phyloP scores from a whole-genome alignment of 2,888 invertebrate species.

The Adelphocoris suturalis region DNA sequence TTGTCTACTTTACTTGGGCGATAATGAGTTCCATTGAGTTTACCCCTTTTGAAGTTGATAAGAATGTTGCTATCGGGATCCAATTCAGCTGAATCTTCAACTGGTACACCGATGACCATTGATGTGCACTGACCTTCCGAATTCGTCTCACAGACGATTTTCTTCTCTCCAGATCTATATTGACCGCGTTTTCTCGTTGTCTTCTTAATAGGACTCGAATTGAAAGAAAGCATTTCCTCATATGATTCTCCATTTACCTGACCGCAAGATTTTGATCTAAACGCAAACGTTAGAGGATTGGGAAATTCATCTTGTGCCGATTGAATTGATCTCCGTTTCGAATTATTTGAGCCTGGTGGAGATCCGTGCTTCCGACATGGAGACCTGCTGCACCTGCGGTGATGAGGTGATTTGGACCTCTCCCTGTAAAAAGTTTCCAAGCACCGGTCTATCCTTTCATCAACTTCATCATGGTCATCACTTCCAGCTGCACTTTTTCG shows the following conservation, averaged over 20 bases:
- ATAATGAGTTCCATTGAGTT: background rate
- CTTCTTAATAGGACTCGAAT: background rate
- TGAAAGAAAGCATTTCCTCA: background rate
- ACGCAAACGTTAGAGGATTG: background rate
- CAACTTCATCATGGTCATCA: background rate
- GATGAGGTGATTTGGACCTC: background rate
- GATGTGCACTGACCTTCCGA: slow-evolving; percentile 29
- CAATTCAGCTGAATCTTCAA: background rate
- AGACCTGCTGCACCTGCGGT: background rate
- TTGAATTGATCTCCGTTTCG: background rate
- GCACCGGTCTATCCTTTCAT: background rate
- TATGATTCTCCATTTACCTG: background rate
- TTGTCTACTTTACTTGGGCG: background rate
- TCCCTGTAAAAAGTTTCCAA: background rate
- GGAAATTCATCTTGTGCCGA: background rate
- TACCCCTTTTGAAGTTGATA: background rate
- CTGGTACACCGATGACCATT: background rate
- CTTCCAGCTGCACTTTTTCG: background rate
- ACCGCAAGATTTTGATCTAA: background rate
- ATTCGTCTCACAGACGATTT: background rate
- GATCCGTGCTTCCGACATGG: background rate
- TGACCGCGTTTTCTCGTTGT: background rate
- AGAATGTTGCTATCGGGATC: background rate
- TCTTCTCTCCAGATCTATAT: background rate
- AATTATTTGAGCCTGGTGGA: background rate